Evolutionary conservation across 1,140 invertebrate species (phyloP), one percentile per base, ranked within the genome.

Genomic region (Homalodisca vitripennis): DNA sequence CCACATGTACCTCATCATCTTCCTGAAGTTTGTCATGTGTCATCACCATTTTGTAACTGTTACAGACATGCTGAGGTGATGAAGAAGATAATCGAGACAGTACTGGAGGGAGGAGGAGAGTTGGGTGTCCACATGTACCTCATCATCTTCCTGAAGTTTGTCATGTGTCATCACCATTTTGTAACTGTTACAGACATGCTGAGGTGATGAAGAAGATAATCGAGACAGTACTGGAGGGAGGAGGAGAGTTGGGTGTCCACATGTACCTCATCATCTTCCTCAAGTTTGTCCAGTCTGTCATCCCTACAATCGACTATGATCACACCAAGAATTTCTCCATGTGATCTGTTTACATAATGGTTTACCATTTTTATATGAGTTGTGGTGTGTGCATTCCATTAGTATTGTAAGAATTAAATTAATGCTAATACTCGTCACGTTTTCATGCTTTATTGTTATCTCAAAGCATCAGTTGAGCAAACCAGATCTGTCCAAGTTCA

Each of bases 131-230:
- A 99, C 80, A 92, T 95, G 84, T 99, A 99, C 84, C 87, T 99
- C 46, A 98, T 99, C 76, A 95, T 99, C 77, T 99, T 99, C 82
- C 85, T 99, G n/a, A 99, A 99, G 84, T 99, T 99, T 83, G 95
- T 99, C 74, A 82, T 97, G 97, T 51, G 95, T 99, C 72, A 99
- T 99, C 81, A 98, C 98, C 63, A 99, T 51, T 20, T 51, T 72
- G 41, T 66, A 41, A 72, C 41, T 72, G 73, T 86, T 84, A 29
- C 80, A 96, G 95, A 73, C 98, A 99, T 84, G 97, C 97, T 6
- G 97, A 98, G 80, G 97, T 99, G 20, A 99, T 99, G 98, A 99
- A 99, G 79, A 98, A 98, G 81, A 95, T 99, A 48, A 98, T 99
- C 68, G 92, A 98, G 80, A 98, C 94, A 3, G 97, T 99, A 3